A percentile compares a stretch with the other conserved stretches of the same genome.
Conservation (phyloP, 2,797 vertebrate species). For the Scomberomorus guttatus region DNA sequence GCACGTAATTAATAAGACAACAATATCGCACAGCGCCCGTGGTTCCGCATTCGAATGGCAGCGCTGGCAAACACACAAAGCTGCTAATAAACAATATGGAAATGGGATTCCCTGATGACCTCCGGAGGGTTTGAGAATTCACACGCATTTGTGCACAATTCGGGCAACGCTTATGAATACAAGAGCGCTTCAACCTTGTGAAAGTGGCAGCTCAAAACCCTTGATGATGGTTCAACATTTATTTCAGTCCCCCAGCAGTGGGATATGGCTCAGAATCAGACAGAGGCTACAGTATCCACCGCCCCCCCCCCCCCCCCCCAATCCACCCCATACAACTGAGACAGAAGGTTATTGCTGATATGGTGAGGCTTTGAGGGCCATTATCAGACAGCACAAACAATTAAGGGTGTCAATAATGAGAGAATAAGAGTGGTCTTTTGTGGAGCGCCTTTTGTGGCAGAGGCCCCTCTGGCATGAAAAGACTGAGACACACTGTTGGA, state of each 20-base stretch:
- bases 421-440: conserved; percentile 75
- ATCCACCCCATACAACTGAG: conserved; percentile 30
- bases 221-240: conserved; percentile 35
- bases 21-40: conserved; percentile 57
- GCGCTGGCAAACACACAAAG: conserved; percentile 56
- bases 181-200: conserved; percentile 31
- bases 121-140: conserved; percentile 35
- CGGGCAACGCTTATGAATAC: conserved; percentile 43
- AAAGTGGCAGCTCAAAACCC: conserved; percentile 32
- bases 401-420: conserved; percentile 76
- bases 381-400: conserved; percentile 78
- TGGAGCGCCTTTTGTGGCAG: conserved; percentile 67
- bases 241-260: conserved; percentile 27
- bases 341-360: conserved; percentile 83
- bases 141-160: conserved; percentile 5
- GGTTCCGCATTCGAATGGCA: conserved; percentile 37
- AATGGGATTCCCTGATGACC: conserved; percentile 65
- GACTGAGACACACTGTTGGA: conserved; percentile 64
- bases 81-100: conserved; percentile 77
- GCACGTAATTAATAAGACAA: conserved; percentile 81
- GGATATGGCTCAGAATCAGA: conserved; percentile 32
- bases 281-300: conserved; percentile 8
- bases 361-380: conserved; percentile 62
- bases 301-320: neutral
- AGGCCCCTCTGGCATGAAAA: conserved; percentile 74